Conservation (phyloP, 2,888 invertebrate species). For the Polydrusus cervinus region DNA sequence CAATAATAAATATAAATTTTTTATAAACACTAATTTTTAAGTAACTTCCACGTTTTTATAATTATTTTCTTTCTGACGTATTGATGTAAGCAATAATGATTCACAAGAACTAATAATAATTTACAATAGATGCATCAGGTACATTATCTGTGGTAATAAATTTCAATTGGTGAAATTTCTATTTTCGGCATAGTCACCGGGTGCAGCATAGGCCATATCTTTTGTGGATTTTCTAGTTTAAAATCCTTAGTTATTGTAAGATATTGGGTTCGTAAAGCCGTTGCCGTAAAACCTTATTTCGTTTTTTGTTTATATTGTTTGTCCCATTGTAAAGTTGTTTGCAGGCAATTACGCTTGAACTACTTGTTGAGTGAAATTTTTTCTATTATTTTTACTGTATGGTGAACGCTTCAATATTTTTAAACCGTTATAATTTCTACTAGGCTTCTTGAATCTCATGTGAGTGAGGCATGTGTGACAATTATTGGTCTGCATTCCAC, state of each 20-base stretch:
- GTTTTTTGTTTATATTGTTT: not conserved
- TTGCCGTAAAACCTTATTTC: constrained; percentile 24
- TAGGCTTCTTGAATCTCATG: too few relatives aligned
- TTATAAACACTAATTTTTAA: too few relatives aligned
- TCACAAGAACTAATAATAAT: not conserved
- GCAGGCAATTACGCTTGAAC: too few relatives aligned
- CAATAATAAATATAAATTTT: too few relatives aligned
- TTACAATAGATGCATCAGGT: not conserved
- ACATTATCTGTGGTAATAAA: constrained; percentile 13
- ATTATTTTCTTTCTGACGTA: too few relatives aligned
- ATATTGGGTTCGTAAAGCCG: constrained; percentile 22
- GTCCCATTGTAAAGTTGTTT: not conserved
- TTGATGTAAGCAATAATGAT: not conserved
- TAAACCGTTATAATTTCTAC: too few relatives aligned
- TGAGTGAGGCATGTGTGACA: too few relatives aligned
- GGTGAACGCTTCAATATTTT: too few relatives aligned
- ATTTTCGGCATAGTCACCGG: not conserved
- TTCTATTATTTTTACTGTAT: too few relatives aligned
- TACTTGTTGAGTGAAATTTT: too few relatives aligned
- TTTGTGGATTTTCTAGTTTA: constrained; percentile 21
- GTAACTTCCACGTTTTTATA: too few relatives aligned
- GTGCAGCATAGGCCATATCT: constrained; percentile 12
- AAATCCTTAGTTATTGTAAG: constrained; percentile 17
- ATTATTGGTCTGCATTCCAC: too few relatives aligned
- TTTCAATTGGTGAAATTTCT: constrained; percentile 12